phyloP scores from a whole-genome alignment of 2,113 vertebrate genomes.

The Tricholaema leucomelas region DNA sequence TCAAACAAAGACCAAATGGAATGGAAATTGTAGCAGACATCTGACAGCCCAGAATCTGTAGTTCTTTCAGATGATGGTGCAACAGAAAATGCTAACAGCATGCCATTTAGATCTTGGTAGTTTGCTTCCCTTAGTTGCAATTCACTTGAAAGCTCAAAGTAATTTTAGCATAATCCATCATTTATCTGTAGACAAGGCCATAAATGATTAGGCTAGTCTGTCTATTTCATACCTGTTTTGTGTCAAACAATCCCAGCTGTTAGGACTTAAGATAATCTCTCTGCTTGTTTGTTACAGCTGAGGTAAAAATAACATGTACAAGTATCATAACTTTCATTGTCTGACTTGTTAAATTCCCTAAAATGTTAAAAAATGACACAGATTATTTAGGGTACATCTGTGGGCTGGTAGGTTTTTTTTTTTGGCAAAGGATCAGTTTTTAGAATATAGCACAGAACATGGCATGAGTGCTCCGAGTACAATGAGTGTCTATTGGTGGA shows the following conservation, averaged over 20 bases:
- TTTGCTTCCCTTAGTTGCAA: conserved; percentile 12
- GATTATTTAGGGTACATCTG: not conserved
- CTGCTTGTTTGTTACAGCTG: not conserved
- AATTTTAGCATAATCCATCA: conserved; percentile 39
- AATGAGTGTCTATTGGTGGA: not conserved
- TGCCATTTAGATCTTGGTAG: not conserved
- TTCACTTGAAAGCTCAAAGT: conserved; percentile 44
- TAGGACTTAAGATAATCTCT: not conserved
- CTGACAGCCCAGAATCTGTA: not conserved
- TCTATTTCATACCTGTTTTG: not conserved
- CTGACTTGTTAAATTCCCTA: not conserved
- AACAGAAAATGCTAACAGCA: conserved; percentile 23
- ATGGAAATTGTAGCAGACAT: conserved; percentile 18
- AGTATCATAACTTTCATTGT: not conserved
- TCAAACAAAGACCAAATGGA: conserved; percentile 21
- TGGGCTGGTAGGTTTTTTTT: not conserved
- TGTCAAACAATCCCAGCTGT: conserved; percentile 6
- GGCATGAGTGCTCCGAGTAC: not conserved
- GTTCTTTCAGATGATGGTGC: not conserved
- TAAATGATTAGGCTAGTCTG: conserved; percentile 6
- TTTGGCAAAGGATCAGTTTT: not conserved
- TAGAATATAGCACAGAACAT: not conserved
- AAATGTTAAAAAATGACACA: not conserved
- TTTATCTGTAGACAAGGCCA: conserved; percentile 35
- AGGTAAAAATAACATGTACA: not conserved